Conservation (phyloP, 92 coral and sea anemone genomes). For the Isaurus tuberculatus region DNA sequence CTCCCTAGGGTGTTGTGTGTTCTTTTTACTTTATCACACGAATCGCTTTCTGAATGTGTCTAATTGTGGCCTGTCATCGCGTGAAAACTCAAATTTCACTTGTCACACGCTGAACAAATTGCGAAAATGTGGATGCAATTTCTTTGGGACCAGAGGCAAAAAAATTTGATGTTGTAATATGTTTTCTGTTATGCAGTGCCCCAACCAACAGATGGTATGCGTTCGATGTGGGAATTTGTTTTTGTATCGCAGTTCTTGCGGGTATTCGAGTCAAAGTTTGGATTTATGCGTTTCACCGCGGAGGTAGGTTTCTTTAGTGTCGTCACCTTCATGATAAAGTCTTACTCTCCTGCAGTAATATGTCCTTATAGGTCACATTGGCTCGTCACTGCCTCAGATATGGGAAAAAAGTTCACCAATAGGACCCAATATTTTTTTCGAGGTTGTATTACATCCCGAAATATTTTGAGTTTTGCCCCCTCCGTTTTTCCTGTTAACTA, state of each 20-base stretch:
- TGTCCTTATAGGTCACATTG: slow-evolving; percentile 8
- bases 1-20: slow-evolving; percentile 60
- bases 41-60: slow-evolving; percentile 84
- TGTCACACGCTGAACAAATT: slow-evolving; percentile 91
- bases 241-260: slow-evolving; percentile 97
- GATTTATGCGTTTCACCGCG: slow-evolving; percentile 80
- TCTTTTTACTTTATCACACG: slow-evolving; percentile 78
- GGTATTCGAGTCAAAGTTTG: slow-evolving; percentile 91
- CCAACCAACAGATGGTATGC: slow-evolving; percentile 85
- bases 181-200: slow-evolving; percentile 71
- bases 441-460: not conserved
- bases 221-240: slow-evolving; percentile 97
- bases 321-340: slow-evolving; percentile 12
- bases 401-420: not conserved
- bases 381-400: not conserved
- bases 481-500: slow-evolving; percentile 47
- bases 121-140: slow-evolving; percentile 50
- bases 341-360: slow-evolving; percentile 1
- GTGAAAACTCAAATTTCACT: slow-evolving; percentile 92
- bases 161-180: slow-evolving; percentile 43
- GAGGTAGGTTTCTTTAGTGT: slow-evolving; percentile 66
- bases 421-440: not conserved
- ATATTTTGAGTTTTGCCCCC: slow-evolving; percentile 28
- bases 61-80: slow-evolving; percentile 99
- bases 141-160: slow-evolving; percentile 30